These are phyloP conservation scores for Liodrosophila aerea DNA, from an alignment of 2,888 invertebrate species.

Conservation along the genomic window DNA sequence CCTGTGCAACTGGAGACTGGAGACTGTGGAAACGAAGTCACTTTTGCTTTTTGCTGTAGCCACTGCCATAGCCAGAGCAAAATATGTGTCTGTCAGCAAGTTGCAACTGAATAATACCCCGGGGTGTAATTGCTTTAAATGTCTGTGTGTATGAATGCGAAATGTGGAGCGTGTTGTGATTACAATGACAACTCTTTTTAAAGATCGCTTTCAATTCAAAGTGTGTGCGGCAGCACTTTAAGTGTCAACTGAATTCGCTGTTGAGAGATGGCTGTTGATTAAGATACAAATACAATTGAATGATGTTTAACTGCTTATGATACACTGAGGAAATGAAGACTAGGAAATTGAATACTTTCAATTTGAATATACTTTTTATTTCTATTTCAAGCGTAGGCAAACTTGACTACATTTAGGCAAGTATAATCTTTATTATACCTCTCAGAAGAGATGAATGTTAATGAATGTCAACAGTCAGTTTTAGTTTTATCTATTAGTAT, in stretches of 20 bases:
- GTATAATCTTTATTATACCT: no score
- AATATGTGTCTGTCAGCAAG: constrained; percentile 73
- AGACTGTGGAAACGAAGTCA: constrained; percentile 45
- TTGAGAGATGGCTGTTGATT: no score
- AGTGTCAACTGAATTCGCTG: background rate
- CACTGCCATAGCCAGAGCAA: constrained; percentile 24
- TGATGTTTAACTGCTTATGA: no score
- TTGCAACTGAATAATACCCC: constrained; percentile 73
- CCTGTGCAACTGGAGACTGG: constrained; percentile 1
- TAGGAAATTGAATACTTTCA: no score
- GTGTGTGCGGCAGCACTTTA: constrained; percentile 29
- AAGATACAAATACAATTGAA: no score
- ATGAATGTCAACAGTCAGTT: no score
- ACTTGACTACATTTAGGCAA: no score
- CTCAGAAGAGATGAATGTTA: no score
- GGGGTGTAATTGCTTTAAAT: constrained; percentile 76
- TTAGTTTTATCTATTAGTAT: no score
- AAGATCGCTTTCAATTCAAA: constrained; percentile 25
- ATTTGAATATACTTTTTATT: no score
- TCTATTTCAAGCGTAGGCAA: no score
- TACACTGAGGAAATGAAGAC: no score
- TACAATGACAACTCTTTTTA: constrained; percentile 35
- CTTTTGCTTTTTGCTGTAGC: constrained; percentile 60
- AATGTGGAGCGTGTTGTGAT: constrained; percentile 43
- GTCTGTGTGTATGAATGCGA: constrained; percentile 72